These are phyloP conservation scores for Luffia ferchaultella DNA, from an alignment of 2,888 invertebrate genomes.

Conservation along the genomic window DNA sequence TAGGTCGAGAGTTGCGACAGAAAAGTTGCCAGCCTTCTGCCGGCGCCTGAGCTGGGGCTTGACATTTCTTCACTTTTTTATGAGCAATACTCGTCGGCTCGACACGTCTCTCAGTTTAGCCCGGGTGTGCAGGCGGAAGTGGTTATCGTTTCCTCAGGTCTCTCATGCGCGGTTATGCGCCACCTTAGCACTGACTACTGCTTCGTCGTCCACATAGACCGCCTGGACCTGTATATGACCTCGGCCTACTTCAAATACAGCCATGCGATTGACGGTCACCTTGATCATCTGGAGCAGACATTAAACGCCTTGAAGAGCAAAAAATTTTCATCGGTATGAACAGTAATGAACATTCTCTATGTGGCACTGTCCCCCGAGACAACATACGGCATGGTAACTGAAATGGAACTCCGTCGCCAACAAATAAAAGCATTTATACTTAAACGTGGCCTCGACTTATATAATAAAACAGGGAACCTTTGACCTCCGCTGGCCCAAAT, in stretches of 20 bases:
- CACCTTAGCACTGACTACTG: constrained; percentile 6
- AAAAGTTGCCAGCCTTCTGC: constrained; percentile 5
- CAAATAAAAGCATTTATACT: constrained; percentile 11
- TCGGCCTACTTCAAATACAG: constrained; percentile 15
- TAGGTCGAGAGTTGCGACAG: constrained; percentile 8
- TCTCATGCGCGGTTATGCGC: constrained; percentile 3
- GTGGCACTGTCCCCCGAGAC: background rate
- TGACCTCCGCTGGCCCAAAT: constrained; percentile 9
- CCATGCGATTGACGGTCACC: constrained; percentile 5
- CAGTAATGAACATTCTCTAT: constrained; percentile 7
- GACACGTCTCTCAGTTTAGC: background rate
- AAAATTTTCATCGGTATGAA: constrained; percentile 1
- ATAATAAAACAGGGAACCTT: constrained; percentile 14
- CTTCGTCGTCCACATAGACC: background rate
- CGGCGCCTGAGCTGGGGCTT: constrained; percentile 5
- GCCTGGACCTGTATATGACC: background rate
- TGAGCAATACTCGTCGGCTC: constrained; percentile 5
- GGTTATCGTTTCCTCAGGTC: constrained; percentile 2
- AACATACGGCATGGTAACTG: constrained; percentile 1
- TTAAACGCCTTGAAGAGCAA: no score
- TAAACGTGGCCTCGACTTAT: constrained; percentile 3
- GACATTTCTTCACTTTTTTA: constrained; percentile 10
- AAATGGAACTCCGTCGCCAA: background rate
- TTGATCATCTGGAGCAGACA: constrained; percentile 10
- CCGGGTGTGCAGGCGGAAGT: constrained; percentile 5